A percentile compares a stretch with the other conserved stretches of the same genome.
phyloP scores from a whole-genome alignment of 2,888 invertebrate genomes.

The Archips xylosteana region DNA sequence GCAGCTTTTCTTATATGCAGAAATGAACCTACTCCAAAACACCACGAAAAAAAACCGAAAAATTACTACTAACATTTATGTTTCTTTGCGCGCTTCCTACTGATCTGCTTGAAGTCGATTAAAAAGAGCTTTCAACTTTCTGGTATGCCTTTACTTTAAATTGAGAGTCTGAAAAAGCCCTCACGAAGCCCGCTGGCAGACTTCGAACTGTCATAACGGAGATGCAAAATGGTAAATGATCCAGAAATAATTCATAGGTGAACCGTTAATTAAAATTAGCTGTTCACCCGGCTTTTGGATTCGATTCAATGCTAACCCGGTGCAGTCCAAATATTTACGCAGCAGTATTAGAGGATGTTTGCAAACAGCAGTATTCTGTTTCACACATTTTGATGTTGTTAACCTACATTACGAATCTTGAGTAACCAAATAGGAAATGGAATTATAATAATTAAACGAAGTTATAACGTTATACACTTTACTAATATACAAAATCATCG shows the following conservation, averaged over 20 bases:
- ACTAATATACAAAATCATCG: neutral
- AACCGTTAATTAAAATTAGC: constrained; percentile 35
- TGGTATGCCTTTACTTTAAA: no score
- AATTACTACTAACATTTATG: no score
- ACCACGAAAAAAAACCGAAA: no score
- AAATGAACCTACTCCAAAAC: no score
- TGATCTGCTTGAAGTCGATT: no score
- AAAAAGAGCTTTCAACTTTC: no score
- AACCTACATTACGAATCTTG: constrained; percentile 1
- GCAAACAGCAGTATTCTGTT: constrained; percentile 37
- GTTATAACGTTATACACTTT: neutral
- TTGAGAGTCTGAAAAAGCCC: no score
- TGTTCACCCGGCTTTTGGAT: constrained; percentile 38
- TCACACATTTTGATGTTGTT: constrained; percentile 1
- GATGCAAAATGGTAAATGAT: constrained; percentile 11
- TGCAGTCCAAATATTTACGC: constrained; percentile 41
- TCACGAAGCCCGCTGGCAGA: no score
- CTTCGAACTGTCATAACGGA: neutral
- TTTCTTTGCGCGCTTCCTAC: no score
- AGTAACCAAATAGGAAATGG: neutral
- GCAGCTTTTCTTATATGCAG: no score
- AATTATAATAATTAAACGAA: neutral
- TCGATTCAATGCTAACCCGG: constrained; percentile 40
- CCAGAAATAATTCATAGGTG: constrained; percentile 20
- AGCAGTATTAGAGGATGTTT: constrained; percentile 33